Base-by-base conservation (phyloP, 2,888 invertebrate species). In the Cheilosia variabilis region DNA sequence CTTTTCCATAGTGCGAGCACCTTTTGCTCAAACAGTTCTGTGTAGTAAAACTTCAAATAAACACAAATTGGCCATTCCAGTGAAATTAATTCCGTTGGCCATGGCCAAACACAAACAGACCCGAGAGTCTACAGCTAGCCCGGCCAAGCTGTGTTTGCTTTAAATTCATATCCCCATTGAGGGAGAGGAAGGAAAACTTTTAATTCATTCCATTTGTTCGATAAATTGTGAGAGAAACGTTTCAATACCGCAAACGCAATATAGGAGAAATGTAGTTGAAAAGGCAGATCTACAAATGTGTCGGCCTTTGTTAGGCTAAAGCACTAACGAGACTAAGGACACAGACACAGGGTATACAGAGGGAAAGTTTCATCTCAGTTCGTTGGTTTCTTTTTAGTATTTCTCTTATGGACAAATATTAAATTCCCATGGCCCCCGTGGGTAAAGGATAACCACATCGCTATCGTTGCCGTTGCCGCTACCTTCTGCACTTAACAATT, bases 401-500 rank as follows among this genome's bases (percentile, higher is more conserved):
- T 53, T 24, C 57, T 58, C 69, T 58, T 57, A 55, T 75, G 75
- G 75, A 45, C 27, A 81, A 81, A 71, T 82, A 76, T 82, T 82
- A 81, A 81, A 68, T 58, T 57, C 65, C 27, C 27, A 75, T 71
- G 58, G 50, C 57, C 57, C 52, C 57, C 57, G 45, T 43, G 27
- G 75, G 68, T 37, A 57, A 66, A 47, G 58, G 60, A 71, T 37
- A 80, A 80, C 71, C 80, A 71, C 60, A 66, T 69, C 34, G 73
- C 75, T 69, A 53, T 65, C 53, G 43, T 19, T 73, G 27, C 45
- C 55, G 53, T 55, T 53, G 43, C 22, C 52, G 50, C 41, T 45
- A 58, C 55, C 31, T 50, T 57, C 52, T 69, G 75, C 84, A 84
- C 79, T 84, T 75, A 66, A 76, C 69, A 65, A 47, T 75, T 75